Base-by-base conservation (phyloP, 2,113 vertebrate species). In the Sinocyclocheilus rhinocerous region DNA sequence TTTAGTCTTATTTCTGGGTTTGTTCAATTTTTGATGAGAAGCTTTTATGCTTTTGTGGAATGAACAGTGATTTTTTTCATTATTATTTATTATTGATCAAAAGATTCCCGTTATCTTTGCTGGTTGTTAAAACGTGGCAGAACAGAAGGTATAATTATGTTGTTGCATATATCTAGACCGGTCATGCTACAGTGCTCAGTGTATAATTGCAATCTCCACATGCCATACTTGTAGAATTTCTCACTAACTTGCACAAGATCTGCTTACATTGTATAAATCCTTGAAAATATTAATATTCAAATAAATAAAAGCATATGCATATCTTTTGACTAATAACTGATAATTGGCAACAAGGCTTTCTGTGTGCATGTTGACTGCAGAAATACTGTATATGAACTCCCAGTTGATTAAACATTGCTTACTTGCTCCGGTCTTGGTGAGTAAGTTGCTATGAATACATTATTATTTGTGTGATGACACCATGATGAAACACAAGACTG, bases 141-240 rank as follows among this genome's bases (percentile, higher is more conserved):
- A 50, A 76, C 45, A 13, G n/a, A 76, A 48, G 13, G 22, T 50
- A 50, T 76, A 16, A 16, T 76, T 67, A 77, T 79, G 84, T 81
- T 33, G 59, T 85, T 91, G 90, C 87, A 86, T 42, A 42, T 76
- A 16, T 84, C 4, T 6, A 73, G 72, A 18, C 52, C 22, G 33
- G 12, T 15, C 33, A 7, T 73, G 81, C 20, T 84, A 15, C 72
- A 24, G 69, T 61, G 52, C 16, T 15, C 4, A 33, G 45, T 36
- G n/a, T 63, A 39, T 61, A 76, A 76, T 18, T 76, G 73, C 0
- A 3, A 26, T 4, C n/a, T 84, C 55, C 26, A 57, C 20, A 20
- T 5, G 55, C 29, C 11, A 55, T 82, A 29, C 29, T 13, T 61
- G 29, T 84, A 76, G 2, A 76, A n/a, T 76, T 29, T 33, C 36